Base-by-base conservation (phyloP, 2,888 invertebrate species). In the Cerastis rubricosa region DNA sequence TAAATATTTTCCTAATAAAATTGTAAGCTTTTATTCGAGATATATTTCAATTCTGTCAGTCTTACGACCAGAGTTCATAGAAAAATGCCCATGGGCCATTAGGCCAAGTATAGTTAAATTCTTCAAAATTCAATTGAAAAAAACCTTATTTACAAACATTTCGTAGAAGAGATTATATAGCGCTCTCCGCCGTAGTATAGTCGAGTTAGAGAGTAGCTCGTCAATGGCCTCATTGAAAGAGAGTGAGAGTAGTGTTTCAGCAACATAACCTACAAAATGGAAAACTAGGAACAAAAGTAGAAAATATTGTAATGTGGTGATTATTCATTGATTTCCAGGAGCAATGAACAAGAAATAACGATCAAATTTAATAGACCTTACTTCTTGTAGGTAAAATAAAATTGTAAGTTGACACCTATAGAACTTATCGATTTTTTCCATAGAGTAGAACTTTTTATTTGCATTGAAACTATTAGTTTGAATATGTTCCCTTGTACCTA, bases 361-460 rank as follows among this genome's bases (percentile, higher is more conserved):
- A 75, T 61, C 19, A 51, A 45, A 80, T 49, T 74, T 69, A 77
- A 68, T 64, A 25, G 54, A 45, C 68, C 64, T 79, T 80, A 66
- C 80, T 86, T 83, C 65, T 88, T 89, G 74, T 89, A 90, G 89
- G 84, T 89, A 70, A 85, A 74, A 76, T 80, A 78, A 80, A 87
- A 75, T 79, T 73, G 84, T 84, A 71, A 83, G 79, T 83, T 85
- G n/a, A 57, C 57, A 63, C 59, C 14, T 29, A 43, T 49, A 43
- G 35, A 49, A 51, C 17, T 61, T 22, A n/a, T 45, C 19, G 17
- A 54, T 45, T 57, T 73, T 81, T 45, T 61, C 17, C 61, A 61
- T 61, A 61, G 61, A 61, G 9, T 61, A 61, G 61, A 61, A 19
- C 5, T 1, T 35, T 61, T 61, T 1, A 61, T 61, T 11, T 61